phyloP scores from a whole-genome alignment of 2,888 invertebrate species.

The Hipparchia semele region DNA sequence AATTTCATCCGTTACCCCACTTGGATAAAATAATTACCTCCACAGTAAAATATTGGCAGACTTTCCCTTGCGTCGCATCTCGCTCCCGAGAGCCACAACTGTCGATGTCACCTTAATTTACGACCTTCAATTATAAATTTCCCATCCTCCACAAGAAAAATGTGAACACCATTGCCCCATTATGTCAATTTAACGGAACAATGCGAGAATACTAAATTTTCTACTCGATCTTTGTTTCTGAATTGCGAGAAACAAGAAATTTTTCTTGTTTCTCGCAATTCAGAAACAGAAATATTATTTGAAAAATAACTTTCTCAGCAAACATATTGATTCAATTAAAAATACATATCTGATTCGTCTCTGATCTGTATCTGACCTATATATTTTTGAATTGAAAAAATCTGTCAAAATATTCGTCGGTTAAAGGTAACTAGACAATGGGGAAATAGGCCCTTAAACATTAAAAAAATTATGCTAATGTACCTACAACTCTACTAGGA shows the following conservation, averaged over 20 bases:
- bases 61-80: conserved; percentile 56
- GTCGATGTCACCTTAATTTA: conserved; percentile 84
- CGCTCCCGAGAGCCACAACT: conserved; percentile 70
- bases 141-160: conserved; percentile 54
- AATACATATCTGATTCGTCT: no score
- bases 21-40: conserved; percentile 77
- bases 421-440: no score
- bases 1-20: conserved; percentile 63
- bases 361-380: no score
- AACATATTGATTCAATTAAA: no score
- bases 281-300: no score
- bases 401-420: no score
- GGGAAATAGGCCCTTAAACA: no score
- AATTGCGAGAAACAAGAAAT: neutral
- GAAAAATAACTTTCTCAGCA: no score
- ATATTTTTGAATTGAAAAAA: no score
- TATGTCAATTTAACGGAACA: conserved; percentile 2
- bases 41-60: conserved; percentile 78
- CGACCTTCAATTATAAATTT: conserved; percentile 82
- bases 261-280: neutral
- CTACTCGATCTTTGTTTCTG: no score
- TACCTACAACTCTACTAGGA: no score
- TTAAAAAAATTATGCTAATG: no score
- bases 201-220: neutral
- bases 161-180: conserved; percentile 11